phyloP scores from a whole-genome alignment of 2,888 invertebrate genomes.

The Mythimna loreyi region DNA sequence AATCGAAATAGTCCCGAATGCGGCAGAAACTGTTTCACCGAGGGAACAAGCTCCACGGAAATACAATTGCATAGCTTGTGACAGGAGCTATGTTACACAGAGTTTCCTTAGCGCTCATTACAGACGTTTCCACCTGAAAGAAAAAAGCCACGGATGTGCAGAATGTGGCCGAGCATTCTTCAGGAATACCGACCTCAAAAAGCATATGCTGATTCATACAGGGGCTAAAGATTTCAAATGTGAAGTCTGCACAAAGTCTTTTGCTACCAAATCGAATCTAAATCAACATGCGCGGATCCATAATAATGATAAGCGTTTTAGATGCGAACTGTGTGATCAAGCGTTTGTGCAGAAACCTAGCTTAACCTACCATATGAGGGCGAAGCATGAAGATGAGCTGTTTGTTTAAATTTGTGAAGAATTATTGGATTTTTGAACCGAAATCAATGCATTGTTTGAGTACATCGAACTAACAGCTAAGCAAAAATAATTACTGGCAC shows the following conservation, averaged over 20 bases:
- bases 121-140: slow-evolving; percentile 63
- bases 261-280: slow-evolving; percentile 73
- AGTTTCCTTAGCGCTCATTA: slow-evolving; percentile 37
- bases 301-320: slow-evolving; percentile 65
- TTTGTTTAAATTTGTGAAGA: neutral
- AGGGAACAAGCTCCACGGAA: neutral
- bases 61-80: slow-evolving; percentile 46
- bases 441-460: neutral
- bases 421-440: neutral
- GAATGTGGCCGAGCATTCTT: slow-evolving; percentile 64
- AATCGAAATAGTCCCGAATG: slow-evolving; percentile 20
- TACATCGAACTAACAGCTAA: neutral
- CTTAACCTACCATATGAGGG: slow-evolving; percentile 68
- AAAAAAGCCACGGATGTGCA: slow-evolving; percentile 67
- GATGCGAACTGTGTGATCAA: slow-evolving; percentile 63
- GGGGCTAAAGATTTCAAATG: slow-evolving; percentile 81
- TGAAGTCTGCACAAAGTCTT: slow-evolving; percentile 74
- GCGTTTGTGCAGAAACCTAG: slow-evolving; percentile 70
- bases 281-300: slow-evolving; percentile 78
- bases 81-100: slow-evolving; percentile 31
- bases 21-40: slow-evolving; percentile 7
- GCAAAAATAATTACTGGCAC: neutral
- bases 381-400: slow-evolving; percentile 19
- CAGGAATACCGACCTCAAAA: slow-evolving; percentile 70
- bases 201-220: slow-evolving; percentile 82